phyloP scores from a whole-genome alignment of 2,113 vertebrate genomes.

The Pterocles gutturalis region DNA sequence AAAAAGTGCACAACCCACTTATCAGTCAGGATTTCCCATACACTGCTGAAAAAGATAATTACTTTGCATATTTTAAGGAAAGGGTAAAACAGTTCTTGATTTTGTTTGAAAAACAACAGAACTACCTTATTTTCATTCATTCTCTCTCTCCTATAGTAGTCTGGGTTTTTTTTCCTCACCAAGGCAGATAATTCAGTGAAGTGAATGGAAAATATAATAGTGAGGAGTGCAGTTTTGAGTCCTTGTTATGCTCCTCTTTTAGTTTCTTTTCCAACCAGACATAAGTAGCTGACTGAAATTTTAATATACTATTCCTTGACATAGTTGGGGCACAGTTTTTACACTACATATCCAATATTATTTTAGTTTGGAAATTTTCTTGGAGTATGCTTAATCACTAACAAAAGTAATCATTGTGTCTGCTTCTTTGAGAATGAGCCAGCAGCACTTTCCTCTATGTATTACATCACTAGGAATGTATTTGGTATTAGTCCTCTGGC shows the following conservation, averaged over 20 bases:
- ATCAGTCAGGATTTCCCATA: neutral
- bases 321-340: neutral
- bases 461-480: constrained; percentile 67
- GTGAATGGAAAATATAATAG: neutral
- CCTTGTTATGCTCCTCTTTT: neutral
- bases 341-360: constrained; percentile 24
- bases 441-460: constrained; percentile 40
- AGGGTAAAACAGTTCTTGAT: neutral
- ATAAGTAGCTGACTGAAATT: constrained; percentile 4
- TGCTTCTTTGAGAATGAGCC: constrained; percentile 55
- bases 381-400: constrained; percentile 53
- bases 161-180: neutral
- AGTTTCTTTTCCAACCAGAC: neutral
- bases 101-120: neutral
- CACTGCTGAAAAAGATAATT: neutral
- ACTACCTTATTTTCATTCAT: neutral
- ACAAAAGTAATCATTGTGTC: constrained; percentile 33
- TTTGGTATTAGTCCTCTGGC: constrained; percentile 47
- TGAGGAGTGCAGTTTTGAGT: neutral
- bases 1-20: neutral
- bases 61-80: neutral
- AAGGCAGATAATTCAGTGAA: neutral
- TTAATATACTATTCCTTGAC: neutral
- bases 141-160: neutral
- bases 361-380: constrained; percentile 51